Percentiles rank a stretch among this genome's conserved stretches.
phyloP scores from a whole-genome alignment of 2,113 vertebrate species.

The Chaetura pelagica region DNA sequence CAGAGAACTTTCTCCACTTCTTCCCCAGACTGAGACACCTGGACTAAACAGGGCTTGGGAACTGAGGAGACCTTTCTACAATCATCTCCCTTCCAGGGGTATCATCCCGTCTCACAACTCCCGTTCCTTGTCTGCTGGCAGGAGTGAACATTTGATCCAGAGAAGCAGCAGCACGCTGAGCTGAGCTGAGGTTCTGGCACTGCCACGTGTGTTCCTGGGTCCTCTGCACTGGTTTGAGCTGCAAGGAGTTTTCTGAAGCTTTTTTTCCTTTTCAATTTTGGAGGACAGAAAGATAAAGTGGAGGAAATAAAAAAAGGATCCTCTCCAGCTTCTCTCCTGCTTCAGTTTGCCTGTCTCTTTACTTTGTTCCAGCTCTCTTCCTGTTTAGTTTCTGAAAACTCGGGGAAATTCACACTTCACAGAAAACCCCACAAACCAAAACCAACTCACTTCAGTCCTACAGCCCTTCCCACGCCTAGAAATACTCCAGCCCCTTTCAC shows the following conservation, averaged over 20 bases:
- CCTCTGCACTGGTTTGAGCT: background rate
- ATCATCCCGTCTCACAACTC: background rate
- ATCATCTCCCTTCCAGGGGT: too few relatives aligned
- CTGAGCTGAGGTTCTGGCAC: background rate
- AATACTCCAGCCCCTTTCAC: background rate
- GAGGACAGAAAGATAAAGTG: background rate
- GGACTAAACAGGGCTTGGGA: background rate
- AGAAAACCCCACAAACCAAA: background rate
- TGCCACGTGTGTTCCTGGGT: background rate
- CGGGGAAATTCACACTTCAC: background rate
- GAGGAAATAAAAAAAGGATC: background rate
- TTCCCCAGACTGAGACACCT: background rate
- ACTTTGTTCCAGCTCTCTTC: background rate
- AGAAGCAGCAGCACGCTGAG: background rate
- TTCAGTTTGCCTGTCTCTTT: background rate
- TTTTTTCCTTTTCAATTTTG: background rate
- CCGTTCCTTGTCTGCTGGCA: background rate
- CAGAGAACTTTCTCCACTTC: background rate
- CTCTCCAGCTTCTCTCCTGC: background rate
- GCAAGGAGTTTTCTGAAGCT: background rate
- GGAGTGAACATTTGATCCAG: background rate
- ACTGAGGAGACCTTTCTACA: background rate
- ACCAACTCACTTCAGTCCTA: fast-evolving
- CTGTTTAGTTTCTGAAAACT: background rate
- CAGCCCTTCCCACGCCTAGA: background rate